Conservation (phyloP, 1,140 invertebrate species). For the Drosophila nigromelanica region DNA sequence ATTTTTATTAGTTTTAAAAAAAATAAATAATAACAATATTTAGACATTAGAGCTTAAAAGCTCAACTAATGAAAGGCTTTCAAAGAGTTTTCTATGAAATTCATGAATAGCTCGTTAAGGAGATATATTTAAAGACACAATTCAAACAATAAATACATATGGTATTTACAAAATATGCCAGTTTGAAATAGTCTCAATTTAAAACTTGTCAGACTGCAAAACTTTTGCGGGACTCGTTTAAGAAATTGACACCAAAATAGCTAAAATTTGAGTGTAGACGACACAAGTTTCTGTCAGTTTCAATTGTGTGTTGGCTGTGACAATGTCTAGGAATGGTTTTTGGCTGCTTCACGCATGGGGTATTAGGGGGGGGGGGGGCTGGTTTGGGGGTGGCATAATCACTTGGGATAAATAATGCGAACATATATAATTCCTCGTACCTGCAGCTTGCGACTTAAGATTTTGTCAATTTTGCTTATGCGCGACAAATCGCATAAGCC, state of each 20-base stretch:
- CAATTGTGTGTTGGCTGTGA: background rate
- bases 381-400: constrained; percentile 11
- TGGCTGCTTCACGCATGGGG: background rate
- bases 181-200: background rate
- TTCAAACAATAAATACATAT: constrained; percentile 19
- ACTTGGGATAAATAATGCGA: constrained; percentile 33
- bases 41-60: background rate
- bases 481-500: constrained; percentile 35
- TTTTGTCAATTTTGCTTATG: constrained; percentile 34
- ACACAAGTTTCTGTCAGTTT: constrained; percentile 17
- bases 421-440: constrained; percentile 28
- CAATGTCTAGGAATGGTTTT: background rate
- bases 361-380: no score
- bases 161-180: constrained; percentile 7
- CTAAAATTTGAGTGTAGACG: constrained; percentile 10
- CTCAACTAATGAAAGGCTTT: background rate
- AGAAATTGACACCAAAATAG: constrained; percentile 17
- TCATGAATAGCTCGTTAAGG: background rate
- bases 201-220: constrained; percentile 3
- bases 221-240: constrained; percentile 10
- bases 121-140: constrained; percentile 10
- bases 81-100: background rate
- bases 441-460: constrained; percentile 24
- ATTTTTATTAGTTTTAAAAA: no score
- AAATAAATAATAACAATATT: background rate